These are phyloP conservation scores for Nycticorax nycticorax DNA, from an alignment of 2,113 vertebrate species.

Conservation along the genomic window DNA sequence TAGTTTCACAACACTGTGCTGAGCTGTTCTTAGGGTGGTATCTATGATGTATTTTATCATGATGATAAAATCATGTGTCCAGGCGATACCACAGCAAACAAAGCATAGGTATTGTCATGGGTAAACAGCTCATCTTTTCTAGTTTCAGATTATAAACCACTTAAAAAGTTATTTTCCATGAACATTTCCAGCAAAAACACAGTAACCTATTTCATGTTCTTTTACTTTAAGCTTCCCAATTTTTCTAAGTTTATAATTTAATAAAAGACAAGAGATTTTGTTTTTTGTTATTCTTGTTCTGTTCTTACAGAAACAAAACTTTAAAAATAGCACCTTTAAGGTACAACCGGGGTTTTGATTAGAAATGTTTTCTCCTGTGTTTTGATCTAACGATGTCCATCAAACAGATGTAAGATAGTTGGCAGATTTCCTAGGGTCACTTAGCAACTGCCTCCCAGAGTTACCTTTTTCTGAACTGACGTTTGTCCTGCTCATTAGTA, in stretches of 20 bases:
- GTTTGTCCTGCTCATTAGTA: not conserved
- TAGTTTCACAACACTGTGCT: not conserved
- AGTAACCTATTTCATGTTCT: not conserved
- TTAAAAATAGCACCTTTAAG: not conserved
- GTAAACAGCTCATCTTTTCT: not conserved
- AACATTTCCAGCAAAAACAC: not conserved
- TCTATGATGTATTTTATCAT: not conserved
- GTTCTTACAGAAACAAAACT: not conserved
- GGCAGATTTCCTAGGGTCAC: not conserved
- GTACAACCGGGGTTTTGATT: not conserved
- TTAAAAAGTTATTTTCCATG: not conserved
- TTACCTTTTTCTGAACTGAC: not conserved
- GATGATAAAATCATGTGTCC: not conserved
- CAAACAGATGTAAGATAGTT: not conserved
- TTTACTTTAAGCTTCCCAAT: not conserved
- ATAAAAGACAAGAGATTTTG: not conserved
- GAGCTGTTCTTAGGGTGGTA: not conserved
- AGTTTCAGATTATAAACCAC: not conserved
- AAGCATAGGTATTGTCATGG: not conserved
- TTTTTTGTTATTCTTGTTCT: not conserved
- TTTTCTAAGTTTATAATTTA: not conserved
- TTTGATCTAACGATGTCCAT: not conserved
- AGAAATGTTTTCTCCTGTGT: not conserved
- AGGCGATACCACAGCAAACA: not conserved
- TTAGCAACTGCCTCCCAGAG: not conserved